Conservation (phyloP, 1,140 invertebrate genomes). For the Notospermus geniculatus region DNA sequence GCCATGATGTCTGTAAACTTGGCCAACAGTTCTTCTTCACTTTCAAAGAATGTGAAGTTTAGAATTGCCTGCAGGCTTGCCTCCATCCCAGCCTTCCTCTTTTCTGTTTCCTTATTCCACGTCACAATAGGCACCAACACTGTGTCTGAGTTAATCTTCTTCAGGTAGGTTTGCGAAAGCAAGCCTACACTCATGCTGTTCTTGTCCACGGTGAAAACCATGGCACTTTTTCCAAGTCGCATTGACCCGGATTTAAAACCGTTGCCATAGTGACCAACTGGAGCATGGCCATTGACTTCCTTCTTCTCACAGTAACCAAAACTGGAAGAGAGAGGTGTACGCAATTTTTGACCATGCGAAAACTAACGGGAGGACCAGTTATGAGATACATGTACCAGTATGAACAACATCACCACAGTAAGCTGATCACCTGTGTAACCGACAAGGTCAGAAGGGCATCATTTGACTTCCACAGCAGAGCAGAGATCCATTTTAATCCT, state of each 20-base stretch:
- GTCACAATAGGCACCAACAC: constrained; percentile 47
- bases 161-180: constrained; percentile 48
- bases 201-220: constrained; percentile 43
- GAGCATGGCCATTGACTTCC: constrained; percentile 32
- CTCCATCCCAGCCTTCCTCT: constrained; percentile 20
- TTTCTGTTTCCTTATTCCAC: constrained; percentile 25
- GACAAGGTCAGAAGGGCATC: too few relatives aligned
- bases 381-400: too few relatives aligned
- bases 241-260: constrained; percentile 53
- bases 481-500: constrained; percentile 2
- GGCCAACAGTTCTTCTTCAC: constrained; percentile 35
- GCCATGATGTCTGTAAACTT: constrained; percentile 34
- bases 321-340: constrained; percentile 32
- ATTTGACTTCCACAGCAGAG: too few relatives aligned
- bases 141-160: constrained; percentile 37
- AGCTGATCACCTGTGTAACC: too few relatives aligned
- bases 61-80: constrained; percentile 41
- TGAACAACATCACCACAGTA: too few relatives aligned
- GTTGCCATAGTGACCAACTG: constrained; percentile 52
- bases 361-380: too few relatives aligned
- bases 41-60: constrained; percentile 37
- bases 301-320: constrained; percentile 53
- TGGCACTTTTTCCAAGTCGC: constrained; percentile 45
- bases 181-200: constrained; percentile 42
- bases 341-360: too few relatives aligned